Base-by-base conservation (phyloP, 2,797 vertebrate genomes). In the Mormyrus proboscirostris region DNA sequence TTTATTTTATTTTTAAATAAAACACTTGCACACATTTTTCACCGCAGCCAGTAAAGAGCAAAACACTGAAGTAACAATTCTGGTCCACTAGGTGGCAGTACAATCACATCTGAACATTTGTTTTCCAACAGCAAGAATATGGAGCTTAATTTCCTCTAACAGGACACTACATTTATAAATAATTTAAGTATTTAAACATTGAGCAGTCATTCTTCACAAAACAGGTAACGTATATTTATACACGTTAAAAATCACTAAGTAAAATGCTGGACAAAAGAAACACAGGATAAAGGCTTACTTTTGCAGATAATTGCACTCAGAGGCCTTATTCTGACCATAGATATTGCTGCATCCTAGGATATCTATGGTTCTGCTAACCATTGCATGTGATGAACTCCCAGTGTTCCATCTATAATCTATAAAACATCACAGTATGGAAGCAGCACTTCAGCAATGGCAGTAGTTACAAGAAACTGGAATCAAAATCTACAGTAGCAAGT, bases 171-270 rank as follows among this genome's bases (percentile, higher is more conserved):
- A 92, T 95, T 96, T 93, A 96, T 96, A 98, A 97, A 97, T 98
- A 98, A 96, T 98, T 98, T 97, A 98, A 96, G 95, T 96, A 97
- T 97, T 96, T 97, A 96, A 96, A 97, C 95, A 97, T 94, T 93
- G 94, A 96, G 96, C 96, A 96, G 95, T 94, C 96, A 96, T 95
- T 96, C 95, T 95, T 95, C 96, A 96, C 97, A 92, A 96, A 91
- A 93, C 88, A 90, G 96, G 94, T 91, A 96, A 95, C 94, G 94
- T 92, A 96, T 95, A 96, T 93, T 96, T 94, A 96, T 93, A 94
- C 95, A 93, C 93, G 92, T 95, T 94, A 95, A 91, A 94, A 90
- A 79, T 59, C 59, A 89, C 92, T 93, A 93, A 89, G 91, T 91
- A 91, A 95, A 95, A 95, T 91, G 57, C 91, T 94, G 91, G 93